Evolutionary conservation across 37 sponge, comb jelly and placozoan genomes (phyloP).

Genomic region (Halisarca cf. caerulea): DNA sequence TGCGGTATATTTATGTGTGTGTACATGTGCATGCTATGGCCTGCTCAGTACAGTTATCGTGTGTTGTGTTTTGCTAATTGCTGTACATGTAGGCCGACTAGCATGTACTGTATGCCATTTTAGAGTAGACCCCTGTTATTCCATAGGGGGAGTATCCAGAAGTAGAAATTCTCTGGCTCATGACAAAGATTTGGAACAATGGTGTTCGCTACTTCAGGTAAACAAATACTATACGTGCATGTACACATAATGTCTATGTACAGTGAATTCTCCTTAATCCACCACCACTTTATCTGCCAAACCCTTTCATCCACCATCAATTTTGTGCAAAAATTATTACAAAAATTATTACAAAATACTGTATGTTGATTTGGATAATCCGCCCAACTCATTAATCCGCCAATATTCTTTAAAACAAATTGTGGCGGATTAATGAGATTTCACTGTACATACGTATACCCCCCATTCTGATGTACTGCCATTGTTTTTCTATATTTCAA

Average conservation of each 20-base stretch:
- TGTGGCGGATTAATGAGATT: no score
- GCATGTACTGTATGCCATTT: no score
- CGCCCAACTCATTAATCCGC: no score
- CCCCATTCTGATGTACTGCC: neutral
- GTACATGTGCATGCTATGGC: neutral
- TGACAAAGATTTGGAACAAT: constrained; percentile 88
- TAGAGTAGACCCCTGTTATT: neutral
- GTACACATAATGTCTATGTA: neutral
- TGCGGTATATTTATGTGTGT: neutral
- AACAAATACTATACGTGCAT: neutral
- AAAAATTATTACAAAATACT: no score
- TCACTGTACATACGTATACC: no score
- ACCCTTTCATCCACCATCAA: no score
- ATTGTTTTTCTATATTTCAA: neutral
- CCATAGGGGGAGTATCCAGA: constrained; percentile 73
- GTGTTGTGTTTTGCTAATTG: neutral
- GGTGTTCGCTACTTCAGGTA: constrained; percentile 87
- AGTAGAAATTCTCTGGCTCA: constrained; percentile 85
- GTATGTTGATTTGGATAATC: no score
- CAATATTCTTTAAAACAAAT: no score
- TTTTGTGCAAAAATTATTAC: no score
- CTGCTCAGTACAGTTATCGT: neutral
- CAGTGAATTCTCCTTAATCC: no score
- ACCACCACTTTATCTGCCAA: no score
- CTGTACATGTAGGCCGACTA: no score